Conservation (phyloP, 2,888 invertebrate species). For the Zele albiditarsus region DNA sequence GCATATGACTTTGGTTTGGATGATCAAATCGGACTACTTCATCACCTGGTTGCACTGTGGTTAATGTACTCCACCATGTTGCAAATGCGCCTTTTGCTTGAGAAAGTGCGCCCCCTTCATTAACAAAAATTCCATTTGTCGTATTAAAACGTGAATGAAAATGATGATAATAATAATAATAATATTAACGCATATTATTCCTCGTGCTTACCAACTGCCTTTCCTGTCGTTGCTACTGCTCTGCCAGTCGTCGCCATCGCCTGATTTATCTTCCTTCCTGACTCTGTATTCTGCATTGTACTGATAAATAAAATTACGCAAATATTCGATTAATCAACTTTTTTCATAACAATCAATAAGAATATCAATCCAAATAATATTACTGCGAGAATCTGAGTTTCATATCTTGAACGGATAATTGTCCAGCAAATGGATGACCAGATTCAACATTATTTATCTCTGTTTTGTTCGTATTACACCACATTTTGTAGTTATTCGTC, state of each 20-base stretch:
- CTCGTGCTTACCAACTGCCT: constrained; percentile 79
- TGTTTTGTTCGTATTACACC: constrained; percentile 78
- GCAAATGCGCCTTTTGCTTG: constrained; percentile 91
- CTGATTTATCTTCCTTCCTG: constrained; percentile 93
- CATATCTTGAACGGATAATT: constrained; percentile 95
- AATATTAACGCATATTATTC: constrained; percentile 8
- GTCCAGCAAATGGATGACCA: constrained; percentile 96
- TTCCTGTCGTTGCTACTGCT: constrained; percentile 87
- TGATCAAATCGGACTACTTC: constrained; percentile 48
- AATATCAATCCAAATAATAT: constrained; percentile 69
- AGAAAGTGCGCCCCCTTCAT: constrained; percentile 86
- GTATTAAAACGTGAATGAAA: constrained; percentile 34
- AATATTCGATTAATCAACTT: not conserved
- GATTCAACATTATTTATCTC: constrained; percentile 74
- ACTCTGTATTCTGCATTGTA: constrained; percentile 95
- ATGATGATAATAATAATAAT: constrained; percentile 22
- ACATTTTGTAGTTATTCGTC: constrained; percentile 91
- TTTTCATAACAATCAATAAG: constrained; percentile 6
- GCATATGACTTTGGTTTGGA: constrained; percentile 45
- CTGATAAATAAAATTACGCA: constrained; percentile 74
- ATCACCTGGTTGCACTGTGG: constrained; percentile 74
- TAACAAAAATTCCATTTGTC: not conserved
- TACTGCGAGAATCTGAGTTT: constrained; percentile 92
- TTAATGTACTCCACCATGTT: constrained; percentile 88
- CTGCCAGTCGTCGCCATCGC: constrained; percentile 93